Conservation (phyloP, 2,797 vertebrate species). For the Microcaecilia unicolor region DNA sequence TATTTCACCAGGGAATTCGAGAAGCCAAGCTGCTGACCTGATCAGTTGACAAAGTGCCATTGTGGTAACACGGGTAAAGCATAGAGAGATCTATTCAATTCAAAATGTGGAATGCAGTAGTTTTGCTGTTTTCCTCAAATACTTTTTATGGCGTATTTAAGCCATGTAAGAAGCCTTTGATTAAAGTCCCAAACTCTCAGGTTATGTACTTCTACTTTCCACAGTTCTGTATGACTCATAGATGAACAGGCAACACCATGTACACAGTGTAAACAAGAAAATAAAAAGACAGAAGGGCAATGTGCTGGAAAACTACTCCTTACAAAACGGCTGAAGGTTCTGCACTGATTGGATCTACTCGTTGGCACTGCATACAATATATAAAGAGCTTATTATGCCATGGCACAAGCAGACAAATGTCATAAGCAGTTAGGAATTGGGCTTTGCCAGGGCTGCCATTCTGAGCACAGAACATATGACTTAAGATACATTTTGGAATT, state of each 20-base stretch:
- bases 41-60: conserved; percentile 20
- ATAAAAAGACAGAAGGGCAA: too few relatives aligned
- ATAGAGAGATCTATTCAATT: conserved; percentile 25
- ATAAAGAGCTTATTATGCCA: too few relatives aligned
- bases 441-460: too few relatives aligned
- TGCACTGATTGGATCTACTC: too few relatives aligned
- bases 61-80: conserved; percentile 18
- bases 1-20: background rate
- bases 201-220: background rate
- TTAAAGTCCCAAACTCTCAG: background rate
- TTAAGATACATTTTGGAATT: too few relatives aligned
- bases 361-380: too few relatives aligned
- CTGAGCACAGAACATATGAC: too few relatives aligned
- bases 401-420: too few relatives aligned
- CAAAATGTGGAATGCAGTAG: conserved; percentile 12
- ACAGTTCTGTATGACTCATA: background rate
- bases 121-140: background rate
- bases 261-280: background rate
- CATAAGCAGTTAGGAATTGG: too few relatives aligned
- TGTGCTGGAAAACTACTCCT: too few relatives aligned
- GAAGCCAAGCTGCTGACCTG: conserved; percentile 13
- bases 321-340: too few relatives aligned
- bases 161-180: background rate
- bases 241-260: accelerated
- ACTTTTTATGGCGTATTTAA: background rate